Percentiles rank a stretch among this genome's conserved stretches.
Evolutionary conservation across 2,888 invertebrate genomes (phyloP).

Genomic region (Ferdinandea cuprea): DNA sequence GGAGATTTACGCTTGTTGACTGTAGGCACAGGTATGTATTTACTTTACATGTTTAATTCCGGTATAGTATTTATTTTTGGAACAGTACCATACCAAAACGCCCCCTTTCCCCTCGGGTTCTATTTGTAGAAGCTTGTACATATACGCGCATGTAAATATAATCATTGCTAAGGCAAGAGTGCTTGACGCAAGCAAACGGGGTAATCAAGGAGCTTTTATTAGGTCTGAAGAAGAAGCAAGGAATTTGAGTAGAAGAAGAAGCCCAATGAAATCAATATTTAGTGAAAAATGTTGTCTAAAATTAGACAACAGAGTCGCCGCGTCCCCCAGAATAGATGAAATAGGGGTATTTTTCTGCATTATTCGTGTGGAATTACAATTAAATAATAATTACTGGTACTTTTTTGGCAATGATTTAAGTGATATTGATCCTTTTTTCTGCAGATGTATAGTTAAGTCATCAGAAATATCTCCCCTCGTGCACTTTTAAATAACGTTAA

Average conservation of each 20-base stretch:
- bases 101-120: constrained; percentile 33
- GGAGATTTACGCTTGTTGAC: no score
- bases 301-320: constrained; percentile 24
- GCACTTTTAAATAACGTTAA: no score
- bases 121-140: constrained; percentile 52
- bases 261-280: constrained; percentile 56
- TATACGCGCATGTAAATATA: constrained; percentile 46
- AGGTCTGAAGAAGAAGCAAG: constrained; percentile 38
- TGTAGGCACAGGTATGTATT: not conserved
- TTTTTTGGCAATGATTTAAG: no score
- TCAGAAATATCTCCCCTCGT: not conserved
- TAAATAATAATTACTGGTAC: not conserved
- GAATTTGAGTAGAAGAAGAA: constrained; percentile 24
- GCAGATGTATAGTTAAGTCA: not conserved
- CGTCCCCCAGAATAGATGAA: constrained; percentile 17
- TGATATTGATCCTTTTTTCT: no score
- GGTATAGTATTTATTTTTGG: constrained; percentile 39
- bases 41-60: constrained; percentile 14
- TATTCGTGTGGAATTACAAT: not conserved
- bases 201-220: constrained; percentile 58
- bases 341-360: not conserved
- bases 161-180: constrained; percentile 21
- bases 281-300: constrained; percentile 32
- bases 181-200: constrained; percentile 47
- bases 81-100: constrained; percentile 35